These are phyloP conservation scores for Tachypleus tridentatus DNA, from an alignment of 1,140 invertebrate genomes.

Conservation along the genomic window DNA sequence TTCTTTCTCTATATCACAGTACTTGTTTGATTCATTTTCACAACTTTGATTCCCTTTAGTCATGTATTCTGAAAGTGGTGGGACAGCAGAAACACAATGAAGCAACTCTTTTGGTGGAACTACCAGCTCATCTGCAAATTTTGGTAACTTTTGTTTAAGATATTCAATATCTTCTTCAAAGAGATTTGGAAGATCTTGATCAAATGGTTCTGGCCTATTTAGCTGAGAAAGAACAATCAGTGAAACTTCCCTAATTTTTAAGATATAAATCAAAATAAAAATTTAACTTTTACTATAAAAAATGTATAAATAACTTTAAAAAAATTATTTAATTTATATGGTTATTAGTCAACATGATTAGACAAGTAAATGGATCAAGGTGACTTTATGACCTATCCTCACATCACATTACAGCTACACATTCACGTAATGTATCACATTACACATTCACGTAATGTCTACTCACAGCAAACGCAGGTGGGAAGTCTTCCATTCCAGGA, in stretches of 20 bases:
- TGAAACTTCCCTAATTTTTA: neutral
- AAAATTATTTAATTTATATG: constrained; percentile 28
- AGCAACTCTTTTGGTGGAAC: too few relatives aligned
- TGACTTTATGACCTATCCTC: too few relatives aligned
- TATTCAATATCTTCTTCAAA: constrained; percentile 50
- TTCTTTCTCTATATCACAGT: too few relatives aligned
- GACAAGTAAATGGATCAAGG: too few relatives aligned
- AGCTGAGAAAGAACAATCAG: constrained; percentile 6
- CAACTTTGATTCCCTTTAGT: too few relatives aligned
- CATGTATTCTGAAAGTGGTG: too few relatives aligned
- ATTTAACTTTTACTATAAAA: neutral
- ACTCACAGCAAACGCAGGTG: constrained; percentile 60
- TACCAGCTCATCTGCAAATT: constrained; percentile 10
- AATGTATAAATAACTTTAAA: neutral
- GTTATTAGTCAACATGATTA: too few relatives aligned
- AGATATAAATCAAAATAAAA: neutral
- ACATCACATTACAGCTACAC: too few relatives aligned
- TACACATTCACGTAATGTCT: neutral
- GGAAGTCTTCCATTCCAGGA: constrained; percentile 71
- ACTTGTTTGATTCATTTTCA: too few relatives aligned
- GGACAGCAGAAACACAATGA: too few relatives aligned
- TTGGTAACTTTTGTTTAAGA: constrained; percentile 49
- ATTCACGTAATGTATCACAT: too few relatives aligned
- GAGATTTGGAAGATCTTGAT: constrained; percentile 36
- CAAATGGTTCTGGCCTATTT: constrained; percentile 26